Base-by-base conservation (phyloP, 2,888 invertebrate genomes). In the Hermaeophaga mercurialis region DNA sequence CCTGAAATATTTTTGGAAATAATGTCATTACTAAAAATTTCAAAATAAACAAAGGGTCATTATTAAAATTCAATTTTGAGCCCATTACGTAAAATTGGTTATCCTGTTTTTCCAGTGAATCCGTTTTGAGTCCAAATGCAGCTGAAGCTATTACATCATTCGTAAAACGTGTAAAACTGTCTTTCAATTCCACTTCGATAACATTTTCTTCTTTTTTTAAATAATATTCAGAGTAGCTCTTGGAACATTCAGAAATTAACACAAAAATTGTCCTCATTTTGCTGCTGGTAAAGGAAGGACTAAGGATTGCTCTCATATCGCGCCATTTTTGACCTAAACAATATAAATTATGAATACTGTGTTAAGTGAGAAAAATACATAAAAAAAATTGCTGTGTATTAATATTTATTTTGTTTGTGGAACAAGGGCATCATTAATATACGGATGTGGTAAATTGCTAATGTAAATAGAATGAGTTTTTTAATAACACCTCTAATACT, bases 41-140 rank as follows among this genome's bases (percentile, higher is more conserved):
- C 61, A 12, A 50, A 8, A 3, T 0, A 22, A 5, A 14, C 39
- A 22, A 12, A 12, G 24, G 46, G n/a, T n/a, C n/a, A n/a, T 3
- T 22, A 22, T 22, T 46, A 50, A 67, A 80, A 6, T 74, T 74
- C 5, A 79, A 68, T 8, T 70, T 71, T 58, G 79, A 80, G 12
- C 83, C 83, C 75, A 78, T 80, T 18, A 66, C 38, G 61, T 81
- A 85, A 67, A 86, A 85, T 19, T 80, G 70, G 60, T 85, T 84
- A 0, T 82, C 66, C 4, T 70, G 75, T 0, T 85, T 76, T 6
- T 72, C 69, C 12, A 82, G 74, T 0, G 85, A 85, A 66, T 85
- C 79, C 1, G 83, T 79, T 60, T 65, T 38, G 5, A 66, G 48
- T 3, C 66, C 66, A 58, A 65, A 66, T 7, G 64, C 62, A 9